Evolutionary conservation across 2,888 invertebrate genomes (phyloP).

Genomic region (Ypsolopha scabrella): DNA sequence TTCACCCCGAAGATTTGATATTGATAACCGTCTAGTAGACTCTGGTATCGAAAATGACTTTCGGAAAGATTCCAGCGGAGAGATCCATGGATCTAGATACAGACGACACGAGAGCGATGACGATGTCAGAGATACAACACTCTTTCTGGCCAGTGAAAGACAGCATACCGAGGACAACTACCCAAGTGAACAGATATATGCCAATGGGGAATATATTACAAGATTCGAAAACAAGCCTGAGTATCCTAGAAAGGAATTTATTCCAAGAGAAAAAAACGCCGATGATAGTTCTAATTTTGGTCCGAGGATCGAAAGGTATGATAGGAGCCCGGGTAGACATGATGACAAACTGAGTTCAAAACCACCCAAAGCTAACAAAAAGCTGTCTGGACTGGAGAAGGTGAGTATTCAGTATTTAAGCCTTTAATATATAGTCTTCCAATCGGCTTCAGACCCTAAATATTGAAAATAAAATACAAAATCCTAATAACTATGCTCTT

Average conservation of each 20-base stretch:
- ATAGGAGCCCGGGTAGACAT: conserved; percentile 58
- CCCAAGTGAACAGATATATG: conserved; percentile 58
- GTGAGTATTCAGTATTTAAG: conserved; percentile 36
- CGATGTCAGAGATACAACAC: conserved; percentile 75
- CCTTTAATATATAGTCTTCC: background rate
- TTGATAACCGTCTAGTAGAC: conserved; percentile 76
- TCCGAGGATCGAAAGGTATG: conserved; percentile 72
- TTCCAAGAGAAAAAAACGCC: conserved; percentile 64
- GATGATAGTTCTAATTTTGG: conserved; percentile 78
- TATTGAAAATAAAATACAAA: background rate
- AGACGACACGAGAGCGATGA: conserved; percentile 74
- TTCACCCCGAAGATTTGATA: conserved; percentile 56
- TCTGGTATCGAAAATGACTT: conserved; percentile 88
- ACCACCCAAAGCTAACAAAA: conserved; percentile 73
- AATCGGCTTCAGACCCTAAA: background rate
- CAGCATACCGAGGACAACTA: conserved; percentile 78
- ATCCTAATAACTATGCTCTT: background rate
- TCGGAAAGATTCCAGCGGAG: conserved; percentile 76
- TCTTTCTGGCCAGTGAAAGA: conserved; percentile 79
- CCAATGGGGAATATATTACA: conserved; percentile 50
- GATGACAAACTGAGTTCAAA: conserved; percentile 66
- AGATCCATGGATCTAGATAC: conserved; percentile 43
- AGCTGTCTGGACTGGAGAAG: conserved; percentile 79
- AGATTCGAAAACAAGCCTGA: conserved; percentile 45
- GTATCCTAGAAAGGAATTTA: conserved; percentile 44